Evolutionary conservation across 1,140 invertebrate species (phyloP).

Genomic region (Penaeus japonicus): DNA sequence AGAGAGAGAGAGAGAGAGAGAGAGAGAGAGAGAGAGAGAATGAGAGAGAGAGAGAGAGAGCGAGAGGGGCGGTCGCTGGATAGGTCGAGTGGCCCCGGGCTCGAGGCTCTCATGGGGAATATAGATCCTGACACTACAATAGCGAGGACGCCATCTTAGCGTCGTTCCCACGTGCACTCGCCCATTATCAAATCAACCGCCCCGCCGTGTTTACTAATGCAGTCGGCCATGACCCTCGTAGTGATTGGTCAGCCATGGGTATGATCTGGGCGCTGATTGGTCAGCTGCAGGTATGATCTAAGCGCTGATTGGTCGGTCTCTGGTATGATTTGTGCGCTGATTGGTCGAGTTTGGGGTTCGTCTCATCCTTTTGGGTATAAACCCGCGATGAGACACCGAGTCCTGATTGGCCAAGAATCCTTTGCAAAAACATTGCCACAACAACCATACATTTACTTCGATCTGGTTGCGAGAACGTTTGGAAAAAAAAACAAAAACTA

Average conservation of each 20-base stretch:
- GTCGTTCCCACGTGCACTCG: not conserved
- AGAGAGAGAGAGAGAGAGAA: conserved; percentile 2
- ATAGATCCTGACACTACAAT: not conserved
- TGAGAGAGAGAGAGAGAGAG: not conserved
- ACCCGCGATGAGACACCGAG: no score
- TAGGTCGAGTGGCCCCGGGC: not conserved
- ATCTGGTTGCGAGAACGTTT: no score
- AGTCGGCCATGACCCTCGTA: not conserved
- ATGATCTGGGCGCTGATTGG: not conserved
- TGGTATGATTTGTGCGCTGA: not conserved
- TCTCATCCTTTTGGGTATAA: not conserved
- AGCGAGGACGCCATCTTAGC: not conserved
- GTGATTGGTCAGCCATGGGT: not conserved
- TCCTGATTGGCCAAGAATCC: no score
- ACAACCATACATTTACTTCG: no score
- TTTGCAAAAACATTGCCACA: no score
- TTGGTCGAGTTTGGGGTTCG: not conserved
- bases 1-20: conserved; percentile 15
- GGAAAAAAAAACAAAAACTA: no score
- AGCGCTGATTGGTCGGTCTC: not conserved
- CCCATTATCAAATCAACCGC: conserved; percentile 6
- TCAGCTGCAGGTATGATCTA: not conserved
- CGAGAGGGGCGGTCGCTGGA: not conserved
- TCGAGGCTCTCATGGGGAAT: not conserved
- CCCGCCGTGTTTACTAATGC: conserved; percentile 1